These are phyloP conservation scores for Sparidentex hasta DNA, from an alignment of 2,797 vertebrate genomes.

Conservation along the genomic window DNA sequence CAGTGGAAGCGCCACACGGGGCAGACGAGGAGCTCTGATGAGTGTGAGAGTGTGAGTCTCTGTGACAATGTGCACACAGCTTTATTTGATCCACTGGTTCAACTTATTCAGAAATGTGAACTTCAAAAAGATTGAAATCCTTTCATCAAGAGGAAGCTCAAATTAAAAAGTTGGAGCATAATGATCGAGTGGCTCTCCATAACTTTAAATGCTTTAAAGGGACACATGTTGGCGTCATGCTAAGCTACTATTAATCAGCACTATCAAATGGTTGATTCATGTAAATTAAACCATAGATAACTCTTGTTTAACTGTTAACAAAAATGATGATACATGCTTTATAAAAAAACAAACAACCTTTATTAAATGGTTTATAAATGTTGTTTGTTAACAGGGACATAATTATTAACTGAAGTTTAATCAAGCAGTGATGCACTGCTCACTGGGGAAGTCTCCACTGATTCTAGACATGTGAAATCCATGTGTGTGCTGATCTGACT, in stretches of 20 bases:
- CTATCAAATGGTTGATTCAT: background rate
- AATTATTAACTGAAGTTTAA: no score
- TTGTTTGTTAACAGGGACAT: no score
- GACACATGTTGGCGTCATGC: background rate
- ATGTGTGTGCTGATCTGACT: background rate
- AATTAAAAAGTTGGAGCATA: background rate
- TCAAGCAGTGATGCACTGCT: no score
- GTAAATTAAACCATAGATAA: no score
- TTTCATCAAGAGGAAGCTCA: background rate
- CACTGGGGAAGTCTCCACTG: no score
- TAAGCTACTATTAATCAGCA: background rate
- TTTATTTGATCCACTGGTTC: background rate
- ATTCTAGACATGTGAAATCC: background rate
- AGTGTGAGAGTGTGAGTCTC: constrained; percentile 34
- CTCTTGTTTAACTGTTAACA: no score
- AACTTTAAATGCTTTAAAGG: background rate
- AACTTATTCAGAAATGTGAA: background rate
- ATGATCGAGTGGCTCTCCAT: background rate
- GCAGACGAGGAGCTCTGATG: constrained; percentile 36
- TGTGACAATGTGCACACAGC: background rate
- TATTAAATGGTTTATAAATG: no score
- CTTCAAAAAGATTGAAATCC: constrained; percentile 4
- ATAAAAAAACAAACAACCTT: no score
- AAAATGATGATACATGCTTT: no score
- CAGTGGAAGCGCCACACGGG: constrained; percentile 32